Evolutionary conservation across 2,888 invertebrate species (phyloP), one percentile per base, ranked within the genome.

Genomic region (Tipula confusa): DNA sequence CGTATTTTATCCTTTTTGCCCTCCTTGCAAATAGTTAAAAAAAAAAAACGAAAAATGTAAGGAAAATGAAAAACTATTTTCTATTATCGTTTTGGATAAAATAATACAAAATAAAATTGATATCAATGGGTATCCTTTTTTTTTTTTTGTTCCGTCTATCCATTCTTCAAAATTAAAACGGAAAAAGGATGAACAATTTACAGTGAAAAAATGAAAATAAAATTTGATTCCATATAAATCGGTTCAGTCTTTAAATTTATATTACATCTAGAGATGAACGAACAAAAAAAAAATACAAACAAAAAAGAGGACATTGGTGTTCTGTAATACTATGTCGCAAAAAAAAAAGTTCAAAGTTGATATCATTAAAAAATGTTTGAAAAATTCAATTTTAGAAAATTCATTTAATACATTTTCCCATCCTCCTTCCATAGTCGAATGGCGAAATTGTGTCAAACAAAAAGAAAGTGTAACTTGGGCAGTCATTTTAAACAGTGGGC

Each of bases 181-280:
- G 64, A 64, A 64, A 64, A 64, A 64, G 64, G 64, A 64, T 24
- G 64, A 64, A 64, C 24, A n/a, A n/a, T n/a, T n/a, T n/a, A 38
- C 31, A 31, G 2, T n/a, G n/a, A n/a, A n/a, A n/a, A n/a, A n/a
- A 24, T 2, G 24, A 24, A 64, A 64, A 64, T 9, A 64, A 64
- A 64, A 7, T 64, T 18, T 24, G 43, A 43, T 64, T 64, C 64
- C n/a, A n/a, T 64, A 64, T 24, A 64, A 64, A 64, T 64, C 64
- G 24, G 64, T 64, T 64, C 64, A 64, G 64, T 64, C 64, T 64
- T 64, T 64, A 64, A 64, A 64, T 64, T 64, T 64, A 64, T 64
- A 64, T 64, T 64, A 64, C 64, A 64, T 24, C 18, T 4, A 7
- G 64, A 7, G 9, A n/a, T n/a, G n/a, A n/a, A n/a, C n/a, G 9